phyloP scores from a whole-genome alignment of 2,888 invertebrate genomes.

The Eumerus sabulonum region DNA sequence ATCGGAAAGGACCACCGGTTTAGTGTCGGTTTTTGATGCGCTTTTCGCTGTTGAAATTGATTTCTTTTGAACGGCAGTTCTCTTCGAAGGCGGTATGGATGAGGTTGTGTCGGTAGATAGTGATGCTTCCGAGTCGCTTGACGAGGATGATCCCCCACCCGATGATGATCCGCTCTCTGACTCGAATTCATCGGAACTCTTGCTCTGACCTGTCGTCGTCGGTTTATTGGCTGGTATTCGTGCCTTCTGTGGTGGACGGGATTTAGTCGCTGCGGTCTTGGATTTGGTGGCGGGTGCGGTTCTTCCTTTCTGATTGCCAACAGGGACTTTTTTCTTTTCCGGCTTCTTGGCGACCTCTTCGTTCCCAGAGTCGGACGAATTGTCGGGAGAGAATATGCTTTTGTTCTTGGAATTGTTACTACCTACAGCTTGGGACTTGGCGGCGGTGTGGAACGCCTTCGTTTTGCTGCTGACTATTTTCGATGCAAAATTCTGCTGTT shows the following conservation, averaged over 20 bases:
- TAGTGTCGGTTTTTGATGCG: conserved; percentile 68
- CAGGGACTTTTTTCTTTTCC: conserved; percentile 42
- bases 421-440: conserved; percentile 45
- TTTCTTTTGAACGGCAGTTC: conserved; percentile 44
- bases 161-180: conserved; percentile 73
- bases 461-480: conserved; percentile 62
- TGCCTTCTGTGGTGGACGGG: conserved; percentile 51
- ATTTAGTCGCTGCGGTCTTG: conserved; percentile 25
- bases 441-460: conserved; percentile 57
- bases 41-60: conserved; percentile 44
- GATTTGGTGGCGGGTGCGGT: conserved; percentile 19
- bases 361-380: conserved; percentile 83
- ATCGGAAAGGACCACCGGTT: conserved; percentile 80
- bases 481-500: conserved; percentile 73
- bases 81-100: conserved; percentile 31
- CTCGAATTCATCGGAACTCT: conserved; percentile 70
- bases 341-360: conserved; percentile 77
- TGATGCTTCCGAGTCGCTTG: conserved; percentile 73
- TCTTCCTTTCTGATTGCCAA: conserved; percentile 34
- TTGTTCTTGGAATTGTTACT: conserved; percentile 80
- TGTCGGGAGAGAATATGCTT: conserved; percentile 91
- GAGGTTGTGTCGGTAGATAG: conserved; percentile 68
- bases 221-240: conserved; percentile 74
- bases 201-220: conserved; percentile 74
- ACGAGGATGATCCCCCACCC: conserved; percentile 68